Conservation (phyloP, 2,888 invertebrate species). For the Polia nebulosa region DNA sequence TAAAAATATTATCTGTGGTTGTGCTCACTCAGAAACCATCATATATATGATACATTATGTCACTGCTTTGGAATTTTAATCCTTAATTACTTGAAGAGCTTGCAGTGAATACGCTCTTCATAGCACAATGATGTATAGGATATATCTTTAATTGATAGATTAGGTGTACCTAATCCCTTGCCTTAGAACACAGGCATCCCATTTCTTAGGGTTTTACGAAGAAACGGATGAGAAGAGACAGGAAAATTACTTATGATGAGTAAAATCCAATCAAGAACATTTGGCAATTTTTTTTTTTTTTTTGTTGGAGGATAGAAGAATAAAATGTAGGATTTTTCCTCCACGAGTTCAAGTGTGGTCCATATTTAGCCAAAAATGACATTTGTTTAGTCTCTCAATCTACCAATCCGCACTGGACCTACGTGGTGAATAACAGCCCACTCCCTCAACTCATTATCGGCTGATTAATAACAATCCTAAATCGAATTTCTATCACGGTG, state of each 20-base stretch:
- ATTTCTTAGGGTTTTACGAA: neutral
- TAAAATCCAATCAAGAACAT: neutral
- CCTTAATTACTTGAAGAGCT: slow-evolving; percentile 12
- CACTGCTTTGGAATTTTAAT: neutral
- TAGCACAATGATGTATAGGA: neutral
- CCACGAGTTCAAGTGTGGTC: neutral
- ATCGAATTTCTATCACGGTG: too few relatives aligned
- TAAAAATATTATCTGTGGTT: too few relatives aligned
- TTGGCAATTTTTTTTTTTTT: neutral
- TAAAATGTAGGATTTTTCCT: neutral
- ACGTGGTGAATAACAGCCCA: too few relatives aligned
- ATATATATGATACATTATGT: neutral
- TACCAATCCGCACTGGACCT: too few relatives aligned
- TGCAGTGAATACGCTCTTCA: slow-evolving; percentile 4
- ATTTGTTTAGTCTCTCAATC: too few relatives aligned
- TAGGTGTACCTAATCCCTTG: neutral
- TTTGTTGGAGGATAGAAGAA: neutral
- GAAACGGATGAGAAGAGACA: too few relatives aligned
- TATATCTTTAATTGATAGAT: neutral
- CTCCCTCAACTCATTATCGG: too few relatives aligned
- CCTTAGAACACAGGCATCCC: neutral
- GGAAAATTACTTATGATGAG: neutral
- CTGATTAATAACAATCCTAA: too few relatives aligned
- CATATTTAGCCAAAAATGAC: too few relatives aligned
- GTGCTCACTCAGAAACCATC: slow-evolving; percentile 2